Evolutionary conservation across 2,888 invertebrate species (phyloP), one percentile per base, ranked within the genome.

Genomic region (Tachystola acroxantha): DNA sequence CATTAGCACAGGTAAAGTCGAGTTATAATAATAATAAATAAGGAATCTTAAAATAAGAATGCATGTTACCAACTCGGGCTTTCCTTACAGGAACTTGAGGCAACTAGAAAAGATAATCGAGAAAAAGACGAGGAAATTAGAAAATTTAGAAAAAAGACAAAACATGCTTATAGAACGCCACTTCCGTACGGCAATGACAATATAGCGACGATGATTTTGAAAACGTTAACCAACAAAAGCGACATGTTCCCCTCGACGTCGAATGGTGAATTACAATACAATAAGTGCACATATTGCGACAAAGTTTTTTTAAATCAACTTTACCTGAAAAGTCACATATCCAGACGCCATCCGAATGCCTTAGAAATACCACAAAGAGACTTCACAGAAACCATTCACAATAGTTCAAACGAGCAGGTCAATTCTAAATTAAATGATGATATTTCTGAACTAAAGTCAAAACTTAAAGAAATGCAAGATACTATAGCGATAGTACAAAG

Each of bases 241-340:
- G 77, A 85, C 30, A 56, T 79, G 34, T 73, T 77, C 46, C 62
- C 64, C 10, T 54, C 72, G 10, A 57, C 70, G 14, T 61, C 71
- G 1, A 66, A 69, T 34, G 45, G 52, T 32, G 73, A 75, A 32
- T 52, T 71, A 26, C 89, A 88, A 39, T 82, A 82, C 42, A 85
- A 86, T 44, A 88, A 91, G 81, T 93, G 93, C 54, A 78, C 70
- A 25, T 86, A 88, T 55, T 93, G 93, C 53, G 88, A 89, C n/a
- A 93, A 93, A 72, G 88, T 89, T 6, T 93, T 93, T 61, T 69
- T 91, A 32, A 89, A 91, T 43, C 88, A 91, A 53, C 84, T 90
- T 38, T 92, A 90, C 62, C 77, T 92, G 40, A 87, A 86, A 61
- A 88, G 91, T 29, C 93, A 93, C 54, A 70, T 91, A 30, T 75